phyloP scores from a whole-genome alignment of 2,113 vertebrate species.

The Mus spicilegus region DNA sequence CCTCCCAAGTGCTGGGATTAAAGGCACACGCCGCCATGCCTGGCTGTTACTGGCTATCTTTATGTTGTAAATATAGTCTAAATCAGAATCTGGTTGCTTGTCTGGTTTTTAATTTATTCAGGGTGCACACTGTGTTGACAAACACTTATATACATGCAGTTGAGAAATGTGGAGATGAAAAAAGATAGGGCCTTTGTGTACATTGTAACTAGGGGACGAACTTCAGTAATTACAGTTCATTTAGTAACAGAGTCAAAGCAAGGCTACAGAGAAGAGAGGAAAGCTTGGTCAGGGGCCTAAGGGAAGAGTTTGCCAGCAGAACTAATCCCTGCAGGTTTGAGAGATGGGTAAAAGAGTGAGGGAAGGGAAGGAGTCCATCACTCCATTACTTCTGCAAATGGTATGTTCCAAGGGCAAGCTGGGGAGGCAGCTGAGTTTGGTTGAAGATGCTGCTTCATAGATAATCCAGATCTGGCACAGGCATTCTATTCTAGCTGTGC shows the following conservation, averaged over 20 bases:
- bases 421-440: neutral
- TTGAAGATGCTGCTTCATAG: neutral
- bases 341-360: neutral
- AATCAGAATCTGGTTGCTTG: neutral
- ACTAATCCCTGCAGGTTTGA: neutral
- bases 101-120: slow-evolving; percentile 31
- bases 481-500: neutral
- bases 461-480: neutral
- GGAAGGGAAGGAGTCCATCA: neutral
- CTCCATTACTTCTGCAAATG: neutral
- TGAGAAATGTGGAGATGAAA: neutral
- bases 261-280: neutral
- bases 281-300: neutral
- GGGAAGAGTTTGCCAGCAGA: neutral
- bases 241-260: neutral
- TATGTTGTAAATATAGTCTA: slow-evolving; percentile 33
- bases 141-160: neutral
- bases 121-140: neutral
- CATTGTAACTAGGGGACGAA: neutral
- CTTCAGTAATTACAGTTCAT: neutral
- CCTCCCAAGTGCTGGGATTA: too few relatives aligned
- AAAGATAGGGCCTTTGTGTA: neutral
- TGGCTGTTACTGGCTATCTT: neutral
- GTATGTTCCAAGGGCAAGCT: neutral
- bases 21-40: too few relatives aligned